Evolutionary conservation across 2,113 vertebrate genomes (phyloP).

Genomic region (Psilopogon haemacephalus): DNA sequence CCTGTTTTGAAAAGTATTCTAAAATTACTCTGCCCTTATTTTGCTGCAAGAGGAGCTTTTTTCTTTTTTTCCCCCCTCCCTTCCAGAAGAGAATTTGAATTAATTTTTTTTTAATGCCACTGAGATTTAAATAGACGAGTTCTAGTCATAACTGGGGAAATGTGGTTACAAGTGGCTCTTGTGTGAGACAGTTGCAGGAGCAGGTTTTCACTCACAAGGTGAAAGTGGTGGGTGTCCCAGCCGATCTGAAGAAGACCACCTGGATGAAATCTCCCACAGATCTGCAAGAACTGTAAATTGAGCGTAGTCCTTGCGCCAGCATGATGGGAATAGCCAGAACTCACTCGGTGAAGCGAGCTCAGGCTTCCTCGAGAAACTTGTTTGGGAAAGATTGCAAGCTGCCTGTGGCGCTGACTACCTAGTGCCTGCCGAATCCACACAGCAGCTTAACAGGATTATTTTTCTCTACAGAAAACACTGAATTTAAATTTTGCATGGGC

Average conservation of each 20-base stretch:
- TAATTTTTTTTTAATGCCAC: neutral
- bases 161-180: neutral
- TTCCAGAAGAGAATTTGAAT: neutral
- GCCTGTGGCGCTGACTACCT: neutral
- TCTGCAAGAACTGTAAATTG: neutral
- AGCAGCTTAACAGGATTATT: neutral
- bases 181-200: neutral
- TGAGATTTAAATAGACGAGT: neutral
- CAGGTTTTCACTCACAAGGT: neutral
- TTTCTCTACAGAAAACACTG: neutral
- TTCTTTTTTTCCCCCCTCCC: neutral
- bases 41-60: neutral
- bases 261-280: neutral
- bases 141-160: neutral
- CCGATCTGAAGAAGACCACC: neutral
- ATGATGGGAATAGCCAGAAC: neutral
- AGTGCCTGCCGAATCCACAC: neutral
- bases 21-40: neutral
- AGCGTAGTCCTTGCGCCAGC: neutral
- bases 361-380: neutral
- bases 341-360: neutral
- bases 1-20: neutral
- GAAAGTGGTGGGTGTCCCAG: neutral
- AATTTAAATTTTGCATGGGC: neutral
- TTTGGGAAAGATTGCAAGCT: neutral